These are phyloP conservation scores for Palaemon carinicauda DNA, from an alignment of 1,140 invertebrate genomes.

Conservation along the genomic window DNA sequence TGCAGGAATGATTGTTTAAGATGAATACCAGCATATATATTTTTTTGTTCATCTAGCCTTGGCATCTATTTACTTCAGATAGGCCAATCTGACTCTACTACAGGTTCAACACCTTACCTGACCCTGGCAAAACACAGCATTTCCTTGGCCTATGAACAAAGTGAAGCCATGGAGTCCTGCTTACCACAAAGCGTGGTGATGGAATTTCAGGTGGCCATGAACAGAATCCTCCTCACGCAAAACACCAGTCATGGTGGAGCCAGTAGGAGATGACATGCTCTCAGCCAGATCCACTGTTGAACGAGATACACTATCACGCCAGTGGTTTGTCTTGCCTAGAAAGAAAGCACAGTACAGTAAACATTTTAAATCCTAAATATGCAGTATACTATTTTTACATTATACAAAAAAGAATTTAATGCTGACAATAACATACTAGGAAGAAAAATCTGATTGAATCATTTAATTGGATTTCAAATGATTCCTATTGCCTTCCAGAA, in stretches of 20 bases:
- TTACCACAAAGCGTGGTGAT: constrained; percentile 59
- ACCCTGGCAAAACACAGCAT: neutral
- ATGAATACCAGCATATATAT: too few species aligned
- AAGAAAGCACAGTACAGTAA: neutral
- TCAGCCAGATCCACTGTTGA: constrained; percentile 39
- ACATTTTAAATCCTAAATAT: neutral
- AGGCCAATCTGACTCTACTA: too few species aligned
- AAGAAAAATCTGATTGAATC: too few species aligned
- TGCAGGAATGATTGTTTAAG: too few species aligned
- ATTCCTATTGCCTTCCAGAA: neutral
- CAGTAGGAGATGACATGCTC: constrained; percentile 39
- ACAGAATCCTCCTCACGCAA: constrained; percentile 58
- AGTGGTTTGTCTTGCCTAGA: constrained; percentile 54
- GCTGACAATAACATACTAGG: too few species aligned
- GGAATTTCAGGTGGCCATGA: constrained; percentile 59
- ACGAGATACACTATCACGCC: constrained; percentile 55
- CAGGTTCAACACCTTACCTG: neutral
- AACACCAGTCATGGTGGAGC: constrained; percentile 55
- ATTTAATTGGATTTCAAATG: neutral
- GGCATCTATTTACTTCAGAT: too few species aligned
- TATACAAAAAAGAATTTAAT: neutral
- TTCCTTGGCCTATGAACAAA: neutral
- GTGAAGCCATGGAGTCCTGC: neutral
- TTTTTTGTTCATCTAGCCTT: too few species aligned
- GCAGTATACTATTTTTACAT: neutral